Conservation (phyloP, 2,888 invertebrate species). For the Microctonus aethiopoides region DNA sequence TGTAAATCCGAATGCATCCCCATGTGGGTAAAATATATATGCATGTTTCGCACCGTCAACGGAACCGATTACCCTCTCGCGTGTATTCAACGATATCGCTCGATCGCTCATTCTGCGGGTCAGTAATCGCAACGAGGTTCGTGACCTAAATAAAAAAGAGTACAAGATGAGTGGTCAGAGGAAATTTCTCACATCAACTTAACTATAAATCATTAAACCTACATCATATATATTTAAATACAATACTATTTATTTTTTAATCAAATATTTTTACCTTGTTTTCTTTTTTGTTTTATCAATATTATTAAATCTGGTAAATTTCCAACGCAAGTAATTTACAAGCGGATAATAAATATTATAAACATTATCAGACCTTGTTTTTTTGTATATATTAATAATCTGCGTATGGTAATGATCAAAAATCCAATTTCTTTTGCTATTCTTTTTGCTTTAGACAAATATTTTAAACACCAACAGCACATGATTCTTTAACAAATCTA, state of each 20-base stretch:
- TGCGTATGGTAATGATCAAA: neutral
- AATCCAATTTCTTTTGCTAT: too few species aligned
- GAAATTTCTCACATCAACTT: neutral
- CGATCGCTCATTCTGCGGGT: constrained; percentile 24
- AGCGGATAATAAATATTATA: neutral
- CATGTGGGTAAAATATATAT: neutral
- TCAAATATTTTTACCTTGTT: too few species aligned
- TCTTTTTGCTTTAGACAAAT: neutral
- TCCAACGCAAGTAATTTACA: neutral
- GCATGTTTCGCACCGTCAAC: constrained; percentile 5
- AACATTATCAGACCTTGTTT: neutral
- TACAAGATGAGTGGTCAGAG: neutral
- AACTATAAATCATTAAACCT: neutral
- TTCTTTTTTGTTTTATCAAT: too few species aligned
- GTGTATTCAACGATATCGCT: constrained; percentile 23
- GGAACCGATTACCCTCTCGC: constrained; percentile 26
- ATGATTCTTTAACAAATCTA: neutral
- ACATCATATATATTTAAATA: neutral
- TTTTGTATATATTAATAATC: neutral
- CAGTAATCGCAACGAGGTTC: constrained; percentile 13
- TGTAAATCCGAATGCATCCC: too few species aligned
- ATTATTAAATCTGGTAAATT: neutral
- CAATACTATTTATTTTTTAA: too few species aligned
- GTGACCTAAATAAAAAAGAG: constrained; percentile 14
- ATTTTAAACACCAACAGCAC: neutral